Evolutionary conservation across 2,113 vertebrate species (phyloP), one percentile per base, ranked within the genome.

Genomic region (Bothrops jararaca): DNA sequence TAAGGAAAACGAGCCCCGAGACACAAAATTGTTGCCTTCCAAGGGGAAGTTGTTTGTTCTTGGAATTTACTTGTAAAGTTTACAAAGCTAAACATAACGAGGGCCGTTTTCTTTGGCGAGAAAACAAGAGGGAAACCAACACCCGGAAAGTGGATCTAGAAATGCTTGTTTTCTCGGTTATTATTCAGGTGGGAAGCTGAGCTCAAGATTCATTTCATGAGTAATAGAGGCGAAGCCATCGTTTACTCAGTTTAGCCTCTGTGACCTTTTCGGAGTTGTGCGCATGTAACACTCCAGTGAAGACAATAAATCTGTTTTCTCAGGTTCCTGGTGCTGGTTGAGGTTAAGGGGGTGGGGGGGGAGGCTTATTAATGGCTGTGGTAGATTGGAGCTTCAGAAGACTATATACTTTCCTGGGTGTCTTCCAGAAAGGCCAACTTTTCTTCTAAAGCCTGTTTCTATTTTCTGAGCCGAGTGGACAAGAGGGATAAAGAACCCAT

Each of bases 1-100:
- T 90, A 2, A 85, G 89, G 91, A 74, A 90, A 74, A 45, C 48
- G 89, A 94, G 11, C 48, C 39, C 88, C 58, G 20, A 91, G 89
- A 93, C 85, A 89, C 93, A 94, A 90, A 91, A 57, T 64, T 0
- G 0, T 10, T 91, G n/a, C 52, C 48, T 89, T 90, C 85, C 80
- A 80, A 5, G 92, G 57, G 86, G 58, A 15, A 9, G 3, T 39
- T 94, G 74, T 1, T 64, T 88, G 58, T 52, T 39, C 52, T 91
- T 93, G 85, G 53, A 92, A 89, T 89, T 88, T 10, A 56, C 29
- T 39, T 92, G 58, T 89, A 29, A 22, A 24, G 22, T 5, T 24
- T 88, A 53, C 29, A 29, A 26, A 92, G 53, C 74, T 9, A 54
- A 91, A 39, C 20, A 56, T 54, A 74, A 0, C 92, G 85, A 91